A percentile compares a stretch with the other conserved stretches of the same genome.
Conservation (phyloP, 2,888 invertebrate genomes). For the Anoncus sp. region DNA sequence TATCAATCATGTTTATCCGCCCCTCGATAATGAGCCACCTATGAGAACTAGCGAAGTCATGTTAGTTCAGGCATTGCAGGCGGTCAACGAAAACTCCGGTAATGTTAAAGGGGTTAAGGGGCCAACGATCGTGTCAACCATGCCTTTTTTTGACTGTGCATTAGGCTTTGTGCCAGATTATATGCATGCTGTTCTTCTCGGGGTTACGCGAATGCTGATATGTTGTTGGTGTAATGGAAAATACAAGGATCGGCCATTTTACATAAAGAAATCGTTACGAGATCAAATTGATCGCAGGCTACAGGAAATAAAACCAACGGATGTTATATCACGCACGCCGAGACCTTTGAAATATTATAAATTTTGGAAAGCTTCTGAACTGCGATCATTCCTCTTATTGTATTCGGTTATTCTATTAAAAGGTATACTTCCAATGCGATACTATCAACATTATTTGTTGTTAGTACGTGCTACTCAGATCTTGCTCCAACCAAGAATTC, state of each 20-base stretch:
- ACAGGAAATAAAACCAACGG: constrained; percentile 37
- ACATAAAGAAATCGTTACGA: constrained; percentile 37
- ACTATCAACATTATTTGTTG: constrained; percentile 43
- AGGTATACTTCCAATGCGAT: constrained; percentile 2
- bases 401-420: constrained; percentile 33
- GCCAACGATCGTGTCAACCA: constrained; percentile 4
- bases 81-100: background rate
- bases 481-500: constrained; percentile 10
- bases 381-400: constrained; percentile 20
- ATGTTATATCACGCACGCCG: constrained; percentile 33
- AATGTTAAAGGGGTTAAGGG: constrained; percentile 50
- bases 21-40: no score
- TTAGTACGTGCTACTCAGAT: constrained; percentile 20
- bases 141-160: constrained; percentile 35
- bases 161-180: constrained; percentile 38
- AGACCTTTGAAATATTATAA: constrained; percentile 2
- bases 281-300: constrained; percentile 26
- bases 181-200: constrained; percentile 38
- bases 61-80: constrained; percentile 13
- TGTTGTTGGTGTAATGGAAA: background rate
- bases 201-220: constrained; percentile 11
- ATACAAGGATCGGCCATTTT: constrained; percentile 24
- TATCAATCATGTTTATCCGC: constrained; percentile 2
- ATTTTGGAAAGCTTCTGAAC: constrained; percentile 43
- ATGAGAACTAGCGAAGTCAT: background rate